Evolutionary conservation across 2,888 invertebrate species (phyloP).

Genomic region (Synanthedon tipuliformis): DNA sequence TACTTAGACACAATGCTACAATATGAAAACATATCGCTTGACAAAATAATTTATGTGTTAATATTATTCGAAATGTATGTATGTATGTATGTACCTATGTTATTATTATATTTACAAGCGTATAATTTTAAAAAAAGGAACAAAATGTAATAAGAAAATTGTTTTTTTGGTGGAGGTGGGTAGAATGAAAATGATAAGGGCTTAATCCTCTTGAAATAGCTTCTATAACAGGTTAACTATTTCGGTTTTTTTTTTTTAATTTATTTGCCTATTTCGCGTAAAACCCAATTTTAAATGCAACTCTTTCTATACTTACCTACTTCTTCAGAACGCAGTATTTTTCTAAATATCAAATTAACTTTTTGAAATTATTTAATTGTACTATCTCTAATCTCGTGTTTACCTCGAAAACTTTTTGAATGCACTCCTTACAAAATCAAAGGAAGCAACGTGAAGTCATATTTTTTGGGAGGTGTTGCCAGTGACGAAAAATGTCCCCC

Average conservation of each 20-base stretch:
- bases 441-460: slow-evolving; percentile 15
- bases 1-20: slow-evolving; percentile 59
- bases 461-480: slow-evolving; percentile 39
- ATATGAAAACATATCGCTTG: slow-evolving; percentile 68
- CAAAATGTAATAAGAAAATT: slow-evolving; percentile 10
- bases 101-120: slow-evolving; percentile 34
- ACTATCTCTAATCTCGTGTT: slow-evolving; percentile 19
- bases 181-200: neutral
- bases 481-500: slow-evolving; percentile 14
- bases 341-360: slow-evolving; percentile 36
- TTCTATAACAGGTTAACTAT: neutral
- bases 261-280: slow-evolving; percentile 12
- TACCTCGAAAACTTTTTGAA: slow-evolving; percentile 11
- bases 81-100: slow-evolving; percentile 11
- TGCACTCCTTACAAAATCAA: slow-evolving; percentile 36
- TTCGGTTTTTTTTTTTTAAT: no score
- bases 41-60: slow-evolving; percentile 28
- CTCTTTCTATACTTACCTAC: slow-evolving; percentile 29
- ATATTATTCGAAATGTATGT: slow-evolving; percentile 33
- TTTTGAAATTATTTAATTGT: slow-evolving; percentile 27
- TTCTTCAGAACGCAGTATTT: slow-evolving; percentile 44
- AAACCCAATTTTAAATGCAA: slow-evolving; percentile 30
- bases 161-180: neutral
- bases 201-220: neutral
- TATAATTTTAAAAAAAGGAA: slow-evolving; percentile 14